A percentile compares a stretch with the other conserved stretches of the same genome.
phyloP scores from a whole-genome alignment of 2,797 vertebrate genomes.

The Falco cherrug region DNA sequence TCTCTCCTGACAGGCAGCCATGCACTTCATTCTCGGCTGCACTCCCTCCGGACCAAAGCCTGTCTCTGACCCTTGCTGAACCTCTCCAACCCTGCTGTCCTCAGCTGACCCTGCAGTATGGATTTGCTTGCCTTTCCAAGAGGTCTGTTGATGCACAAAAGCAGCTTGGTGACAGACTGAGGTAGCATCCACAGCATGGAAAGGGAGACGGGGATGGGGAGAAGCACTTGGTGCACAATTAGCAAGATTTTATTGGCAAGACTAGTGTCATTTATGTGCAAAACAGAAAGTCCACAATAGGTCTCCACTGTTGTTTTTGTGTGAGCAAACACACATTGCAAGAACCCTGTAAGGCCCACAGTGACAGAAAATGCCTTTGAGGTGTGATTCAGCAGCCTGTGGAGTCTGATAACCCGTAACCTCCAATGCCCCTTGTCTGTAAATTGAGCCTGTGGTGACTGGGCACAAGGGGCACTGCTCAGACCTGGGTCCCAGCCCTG shows the following conservation, averaged over 20 bases:
- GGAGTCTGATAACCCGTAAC: neutral
- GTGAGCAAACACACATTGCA: neutral
- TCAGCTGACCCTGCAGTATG: neutral
- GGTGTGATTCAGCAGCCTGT: neutral
- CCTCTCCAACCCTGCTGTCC: neutral
- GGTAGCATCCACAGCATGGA: neutral
- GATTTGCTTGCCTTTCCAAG: neutral
- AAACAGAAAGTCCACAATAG: neutral
- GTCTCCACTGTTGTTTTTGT: neutral
- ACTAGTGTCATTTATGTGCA: neutral
- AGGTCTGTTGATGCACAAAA: neutral
- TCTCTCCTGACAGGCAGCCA: fast-evolving
- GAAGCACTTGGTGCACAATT: neutral
- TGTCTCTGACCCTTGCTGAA: neutral
- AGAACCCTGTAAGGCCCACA: neutral
- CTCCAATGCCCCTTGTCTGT: neutral
- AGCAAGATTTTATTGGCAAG: neutral
- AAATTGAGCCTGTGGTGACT: neutral
- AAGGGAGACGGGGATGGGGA: neutral
- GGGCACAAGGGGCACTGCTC: neutral
- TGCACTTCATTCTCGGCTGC: neutral
- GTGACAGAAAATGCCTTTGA: neutral
- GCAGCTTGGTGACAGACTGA: neutral
- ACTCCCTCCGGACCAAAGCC: neutral
- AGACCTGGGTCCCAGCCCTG: fast-evolving